These are phyloP conservation scores for Melinaea menophilus DNA, from an alignment of 2,888 invertebrate species.

Conservation along the genomic window DNA sequence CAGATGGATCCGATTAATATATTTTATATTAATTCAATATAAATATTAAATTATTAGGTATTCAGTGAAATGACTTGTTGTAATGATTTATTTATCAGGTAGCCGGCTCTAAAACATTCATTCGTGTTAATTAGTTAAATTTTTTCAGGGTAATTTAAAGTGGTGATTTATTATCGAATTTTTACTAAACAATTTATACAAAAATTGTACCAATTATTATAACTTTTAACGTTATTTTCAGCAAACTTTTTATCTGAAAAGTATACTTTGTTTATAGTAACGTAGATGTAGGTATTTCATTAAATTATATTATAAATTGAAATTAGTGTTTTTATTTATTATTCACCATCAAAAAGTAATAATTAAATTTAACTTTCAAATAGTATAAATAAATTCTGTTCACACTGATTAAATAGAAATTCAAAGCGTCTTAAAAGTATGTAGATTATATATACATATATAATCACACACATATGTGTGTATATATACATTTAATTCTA, in stretches of 20 bases:
- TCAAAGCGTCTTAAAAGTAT: too few relatives aligned
- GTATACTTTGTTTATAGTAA: conserved; percentile 1
- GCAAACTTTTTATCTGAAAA: neutral
- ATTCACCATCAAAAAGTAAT: neutral
- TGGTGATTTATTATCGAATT: conserved; percentile 3
- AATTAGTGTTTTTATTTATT: neutral
- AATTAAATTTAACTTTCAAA: too few relatives aligned
- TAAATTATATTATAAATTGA: neutral
- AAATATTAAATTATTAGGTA: too few relatives aligned
- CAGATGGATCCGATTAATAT: too few relatives aligned
- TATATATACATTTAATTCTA: too few relatives aligned
- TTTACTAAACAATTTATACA: neutral
- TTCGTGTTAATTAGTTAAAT: neutral
- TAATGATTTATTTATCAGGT: too few relatives aligned
- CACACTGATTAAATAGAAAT: too few relatives aligned
- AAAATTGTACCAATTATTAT: neutral
- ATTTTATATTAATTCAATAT: too few relatives aligned
- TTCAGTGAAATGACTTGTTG: too few relatives aligned
- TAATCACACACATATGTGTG: too few relatives aligned
- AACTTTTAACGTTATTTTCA: neutral
- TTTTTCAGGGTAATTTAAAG: conserved; percentile 2
- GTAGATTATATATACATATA: too few relatives aligned
- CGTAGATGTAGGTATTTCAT: neutral
- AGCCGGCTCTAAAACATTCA: neutral
- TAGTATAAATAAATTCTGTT: too few relatives aligned